These are phyloP conservation scores for Loripinus fragilis DNA, from an alignment of 2,888 invertebrate genomes.

Conservation along the genomic window DNA sequence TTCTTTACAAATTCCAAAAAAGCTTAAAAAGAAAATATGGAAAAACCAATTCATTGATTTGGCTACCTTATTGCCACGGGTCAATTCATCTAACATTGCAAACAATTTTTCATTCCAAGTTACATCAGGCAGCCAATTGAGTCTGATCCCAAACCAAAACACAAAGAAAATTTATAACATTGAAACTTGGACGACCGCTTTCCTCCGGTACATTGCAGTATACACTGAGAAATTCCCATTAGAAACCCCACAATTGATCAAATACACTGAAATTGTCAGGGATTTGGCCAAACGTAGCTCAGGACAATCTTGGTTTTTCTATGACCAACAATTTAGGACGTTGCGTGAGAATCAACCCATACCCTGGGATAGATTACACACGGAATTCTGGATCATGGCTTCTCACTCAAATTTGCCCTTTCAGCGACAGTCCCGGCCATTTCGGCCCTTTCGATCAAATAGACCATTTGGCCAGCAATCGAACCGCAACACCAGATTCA, in stretches of 20 bases:
- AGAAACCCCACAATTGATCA: conserved; percentile 26
- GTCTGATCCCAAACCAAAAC: neutral
- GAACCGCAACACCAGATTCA: neutral
- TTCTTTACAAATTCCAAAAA: neutral
- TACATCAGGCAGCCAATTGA: neutral
- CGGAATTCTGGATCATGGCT: conserved; percentile 31
- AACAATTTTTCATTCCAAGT: neutral
- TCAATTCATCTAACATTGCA: neutral
- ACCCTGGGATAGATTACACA: conserved; percentile 22
- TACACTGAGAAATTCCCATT: conserved; percentile 17
- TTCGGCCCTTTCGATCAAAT: neutral
- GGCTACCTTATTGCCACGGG: neutral
- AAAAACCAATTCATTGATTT: neutral
- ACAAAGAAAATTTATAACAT: neutral
- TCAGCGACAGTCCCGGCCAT: neutral
- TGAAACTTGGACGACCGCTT: conserved; percentile 27
- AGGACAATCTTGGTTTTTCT: conserved; percentile 17
- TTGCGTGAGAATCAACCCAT: conserved; percentile 9
- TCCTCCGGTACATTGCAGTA: conserved; percentile 23
- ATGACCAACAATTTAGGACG: conserved; percentile 25
- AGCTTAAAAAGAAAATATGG: conserved; percentile 7
- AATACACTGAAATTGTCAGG: conserved; percentile 28
- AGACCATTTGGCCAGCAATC: neutral
- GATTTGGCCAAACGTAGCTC: conserved; percentile 18
- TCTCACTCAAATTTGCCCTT: neutral